Evolutionary conservation across 2,888 invertebrate species (phyloP).

Genomic region (Cryptus armator): DNA sequence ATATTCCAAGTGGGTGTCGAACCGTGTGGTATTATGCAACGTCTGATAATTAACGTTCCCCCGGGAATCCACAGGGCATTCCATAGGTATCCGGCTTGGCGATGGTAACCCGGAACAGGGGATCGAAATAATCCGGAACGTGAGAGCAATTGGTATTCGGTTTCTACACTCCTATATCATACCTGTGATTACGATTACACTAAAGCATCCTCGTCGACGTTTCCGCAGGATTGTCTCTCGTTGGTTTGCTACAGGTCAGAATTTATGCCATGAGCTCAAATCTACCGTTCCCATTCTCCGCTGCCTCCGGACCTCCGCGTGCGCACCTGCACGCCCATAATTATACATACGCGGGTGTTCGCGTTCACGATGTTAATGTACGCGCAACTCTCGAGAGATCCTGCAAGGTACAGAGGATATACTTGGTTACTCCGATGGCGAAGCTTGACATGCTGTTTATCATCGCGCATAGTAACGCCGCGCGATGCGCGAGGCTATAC

Average conservation of each 20-base stretch:
- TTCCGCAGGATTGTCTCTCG: conserved; percentile 56
- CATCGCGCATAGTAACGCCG: not conserved
- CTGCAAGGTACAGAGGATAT: not conserved
- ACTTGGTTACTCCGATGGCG: conserved; percentile 31
- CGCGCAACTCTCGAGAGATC: conserved; percentile 19
- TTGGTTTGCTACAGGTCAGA: conserved; percentile 51
- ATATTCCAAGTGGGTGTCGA: conserved; percentile 1
- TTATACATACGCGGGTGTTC: conserved; percentile 13
- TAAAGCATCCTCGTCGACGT: conserved; percentile 58
- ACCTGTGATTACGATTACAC: conserved; percentile 65
- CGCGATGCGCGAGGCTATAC: conserved; percentile 1
- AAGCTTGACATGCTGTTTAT: conserved; percentile 20
- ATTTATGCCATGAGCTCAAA: conserved; percentile 57
- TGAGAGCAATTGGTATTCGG: conserved; percentile 62
- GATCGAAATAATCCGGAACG: conserved; percentile 58
- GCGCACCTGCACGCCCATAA: conserved; percentile 22
- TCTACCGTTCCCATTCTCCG: conserved; percentile 40
- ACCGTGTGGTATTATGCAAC: conserved; percentile 25
- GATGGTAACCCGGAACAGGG: conserved; percentile 68
- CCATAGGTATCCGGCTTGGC: conserved; percentile 25
- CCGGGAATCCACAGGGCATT: conserved; percentile 34
- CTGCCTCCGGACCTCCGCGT: conserved; percentile 45
- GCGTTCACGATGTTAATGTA: not conserved
- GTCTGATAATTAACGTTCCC: conserved; percentile 54
- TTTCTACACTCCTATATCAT: conserved; percentile 60